Conservation (phyloP, 2,113 vertebrate genomes). For the Hippocampus abdominalis region DNA sequence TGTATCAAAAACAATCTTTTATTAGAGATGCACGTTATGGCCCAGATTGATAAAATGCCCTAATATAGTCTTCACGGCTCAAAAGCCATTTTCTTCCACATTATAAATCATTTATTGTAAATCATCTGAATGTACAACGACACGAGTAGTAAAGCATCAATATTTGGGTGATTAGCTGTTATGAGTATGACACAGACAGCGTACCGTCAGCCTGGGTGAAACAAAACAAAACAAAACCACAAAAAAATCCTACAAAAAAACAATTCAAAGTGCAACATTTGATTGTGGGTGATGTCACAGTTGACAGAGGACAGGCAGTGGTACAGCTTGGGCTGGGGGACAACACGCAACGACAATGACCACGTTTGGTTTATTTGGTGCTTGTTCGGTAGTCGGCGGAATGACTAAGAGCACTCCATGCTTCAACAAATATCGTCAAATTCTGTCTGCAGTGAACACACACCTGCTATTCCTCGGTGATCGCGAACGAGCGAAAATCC, state of each 20-base stretch:
- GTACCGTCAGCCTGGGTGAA: slow-evolving; percentile 72
- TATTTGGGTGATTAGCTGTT: slow-evolving; percentile 65
- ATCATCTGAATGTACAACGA: slow-evolving; percentile 78
- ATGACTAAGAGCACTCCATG: not conserved
- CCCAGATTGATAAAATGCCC: not conserved
- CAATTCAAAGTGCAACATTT: slow-evolving; percentile 88
- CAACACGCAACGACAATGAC: slow-evolving; percentile 67
- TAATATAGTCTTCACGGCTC: not conserved
- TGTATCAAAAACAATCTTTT: too few species aligned
- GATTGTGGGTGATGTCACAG: slow-evolving; percentile 89
- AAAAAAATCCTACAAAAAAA: slow-evolving; percentile 17
- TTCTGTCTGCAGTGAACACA: too few species aligned
- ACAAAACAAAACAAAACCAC: too few species aligned
- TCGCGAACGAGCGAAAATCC: too few species aligned
- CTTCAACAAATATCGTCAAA: too few species aligned
- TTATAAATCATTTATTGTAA: slow-evolving; percentile 78
- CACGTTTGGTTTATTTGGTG: not conserved
- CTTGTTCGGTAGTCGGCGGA: not conserved
- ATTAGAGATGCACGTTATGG: not conserved
- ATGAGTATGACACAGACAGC: slow-evolving; percentile 50
- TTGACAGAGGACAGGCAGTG: slow-evolving; percentile 82
- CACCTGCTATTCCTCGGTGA: too few species aligned
- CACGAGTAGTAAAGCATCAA: slow-evolving; percentile 55
- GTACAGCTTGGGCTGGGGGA: slow-evolving; percentile 83
- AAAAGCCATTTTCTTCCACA: slow-evolving; percentile 17